These are phyloP conservation scores for Anser cygnoides DNA, from an alignment of 2,113 vertebrate species.

Conservation along the genomic window DNA sequence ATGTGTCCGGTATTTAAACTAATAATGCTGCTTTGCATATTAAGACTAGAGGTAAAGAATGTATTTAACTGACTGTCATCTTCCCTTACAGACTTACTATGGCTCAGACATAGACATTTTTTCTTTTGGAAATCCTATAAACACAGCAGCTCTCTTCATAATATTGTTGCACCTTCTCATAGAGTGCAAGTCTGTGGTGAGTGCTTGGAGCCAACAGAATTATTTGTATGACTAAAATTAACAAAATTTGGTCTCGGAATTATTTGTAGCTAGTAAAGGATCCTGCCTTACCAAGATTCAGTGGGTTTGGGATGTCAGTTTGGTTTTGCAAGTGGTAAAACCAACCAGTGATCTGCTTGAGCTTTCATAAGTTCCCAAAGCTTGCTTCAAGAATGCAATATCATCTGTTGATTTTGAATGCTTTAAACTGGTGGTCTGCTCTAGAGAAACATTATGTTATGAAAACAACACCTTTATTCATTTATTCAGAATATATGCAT, in stretches of 20 bases:
- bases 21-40: neutral
- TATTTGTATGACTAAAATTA: neutral
- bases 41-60: neutral
- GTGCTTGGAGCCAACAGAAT: slow-evolving; percentile 42
- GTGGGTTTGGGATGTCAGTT: neutral
- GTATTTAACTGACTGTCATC: neutral
- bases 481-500: neutral
- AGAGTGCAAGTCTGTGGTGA: slow-evolving; percentile 92
- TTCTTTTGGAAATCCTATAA: slow-evolving; percentile 90
- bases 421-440: neutral
- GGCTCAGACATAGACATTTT: slow-evolving; percentile 86
- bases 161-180: slow-evolving; percentile 91
- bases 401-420: neutral
- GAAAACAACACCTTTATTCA: neutral
- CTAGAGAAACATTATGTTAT: neutral
- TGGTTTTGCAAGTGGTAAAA: neutral
- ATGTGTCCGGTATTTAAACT: neutral
- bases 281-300: fast-evolving
- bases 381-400: neutral
- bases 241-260: neutral
- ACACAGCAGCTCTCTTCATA: slow-evolving; percentile 87
- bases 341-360: neutral
- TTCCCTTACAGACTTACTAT: slow-evolving; percentile 78
- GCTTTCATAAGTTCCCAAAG: neutral
- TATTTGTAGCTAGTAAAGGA: neutral